These are phyloP conservation scores for Pangasius djambal DNA, from an alignment of 2,797 vertebrate species.

Conservation along the genomic window DNA sequence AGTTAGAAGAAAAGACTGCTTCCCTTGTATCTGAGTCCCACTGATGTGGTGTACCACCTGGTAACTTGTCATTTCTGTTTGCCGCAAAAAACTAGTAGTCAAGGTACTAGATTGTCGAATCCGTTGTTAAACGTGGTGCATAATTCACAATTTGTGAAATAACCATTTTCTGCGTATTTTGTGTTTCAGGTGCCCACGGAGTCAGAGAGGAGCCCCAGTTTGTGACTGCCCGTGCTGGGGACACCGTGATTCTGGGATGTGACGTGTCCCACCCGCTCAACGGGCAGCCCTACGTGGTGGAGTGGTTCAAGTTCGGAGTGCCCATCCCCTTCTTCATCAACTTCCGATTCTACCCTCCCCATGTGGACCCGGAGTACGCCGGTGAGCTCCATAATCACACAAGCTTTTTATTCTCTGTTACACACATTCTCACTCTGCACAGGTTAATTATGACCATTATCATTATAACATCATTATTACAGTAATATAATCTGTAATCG, in stretches of 20 bases:
- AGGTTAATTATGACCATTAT: neutral
- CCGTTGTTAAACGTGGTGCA: neutral
- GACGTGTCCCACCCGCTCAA: conserved; percentile 93
- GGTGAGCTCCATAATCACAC: conserved; percentile 69
- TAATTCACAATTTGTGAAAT: neutral
- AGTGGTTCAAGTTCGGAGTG: conserved; percentile 99
- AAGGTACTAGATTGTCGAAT: neutral
- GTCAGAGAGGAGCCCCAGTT: conserved; percentile 95
- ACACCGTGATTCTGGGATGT: conserved; percentile 92
- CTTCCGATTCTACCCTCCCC: conserved; percentile 98
- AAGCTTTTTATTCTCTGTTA: neutral
- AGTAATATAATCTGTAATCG: neutral
- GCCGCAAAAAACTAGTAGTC: too few species aligned
- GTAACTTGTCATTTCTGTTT: neutral
- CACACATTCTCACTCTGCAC: neutral
- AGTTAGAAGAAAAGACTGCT: neutral
- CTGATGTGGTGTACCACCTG: neutral
- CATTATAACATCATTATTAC: neutral
- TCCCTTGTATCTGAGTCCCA: neutral
- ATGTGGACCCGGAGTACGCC: conserved; percentile 95
- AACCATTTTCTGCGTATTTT: neutral
- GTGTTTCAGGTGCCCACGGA: conserved; percentile 84
- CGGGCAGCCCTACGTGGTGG: conserved; percentile 96
- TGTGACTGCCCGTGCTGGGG: conserved; percentile 91
- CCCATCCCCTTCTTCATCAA: conserved; percentile 99